Percentiles rank a stretch among this genome's conserved stretches.
Evolutionary conservation across 1,140 invertebrate species (phyloP).

Genomic region (Halesus radiatus): DNA sequence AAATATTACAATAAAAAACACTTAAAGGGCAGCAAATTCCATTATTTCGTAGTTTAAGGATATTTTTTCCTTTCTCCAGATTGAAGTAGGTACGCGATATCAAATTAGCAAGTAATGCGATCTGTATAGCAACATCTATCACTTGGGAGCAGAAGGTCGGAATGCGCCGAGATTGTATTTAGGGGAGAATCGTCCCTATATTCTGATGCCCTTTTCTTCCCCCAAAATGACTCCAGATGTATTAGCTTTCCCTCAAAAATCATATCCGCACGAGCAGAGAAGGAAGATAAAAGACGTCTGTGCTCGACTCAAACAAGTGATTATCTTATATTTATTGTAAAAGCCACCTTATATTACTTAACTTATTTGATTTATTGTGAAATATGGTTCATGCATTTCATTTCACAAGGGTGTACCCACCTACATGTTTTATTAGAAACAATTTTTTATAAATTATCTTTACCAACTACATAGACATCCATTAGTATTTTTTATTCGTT

Average conservation of each 20-base stretch:
- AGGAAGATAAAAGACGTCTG: neutral
- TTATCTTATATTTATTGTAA: neutral
- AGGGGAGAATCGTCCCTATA: neutral
- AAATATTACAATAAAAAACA: too few relatives aligned
- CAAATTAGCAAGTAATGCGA: slow-evolving; percentile 33
- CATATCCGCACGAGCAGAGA: neutral
- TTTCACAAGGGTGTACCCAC: neutral
- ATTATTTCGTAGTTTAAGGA: neutral
- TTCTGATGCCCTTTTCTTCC: neutral
- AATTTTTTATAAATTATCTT: too few relatives aligned
- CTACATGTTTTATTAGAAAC: too few relatives aligned
- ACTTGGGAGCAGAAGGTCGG: neutral
- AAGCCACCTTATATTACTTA: neutral
- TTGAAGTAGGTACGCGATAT: neutral
- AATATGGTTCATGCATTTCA: neutral
- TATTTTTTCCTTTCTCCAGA: neutral
- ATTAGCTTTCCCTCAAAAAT: neutral
- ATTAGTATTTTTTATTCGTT: too few relatives aligned
- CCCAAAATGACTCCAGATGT: neutral
- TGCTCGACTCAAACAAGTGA: neutral
- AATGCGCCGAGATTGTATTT: slow-evolving; percentile 12
- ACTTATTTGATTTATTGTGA: neutral
- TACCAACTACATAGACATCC: too few relatives aligned
- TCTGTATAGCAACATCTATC: slow-evolving; percentile 18
- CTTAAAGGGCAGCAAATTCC: neutral